Evolutionary conservation across 2,113 vertebrate species (phyloP).

Genomic region (Archocentrus centrarchus): DNA sequence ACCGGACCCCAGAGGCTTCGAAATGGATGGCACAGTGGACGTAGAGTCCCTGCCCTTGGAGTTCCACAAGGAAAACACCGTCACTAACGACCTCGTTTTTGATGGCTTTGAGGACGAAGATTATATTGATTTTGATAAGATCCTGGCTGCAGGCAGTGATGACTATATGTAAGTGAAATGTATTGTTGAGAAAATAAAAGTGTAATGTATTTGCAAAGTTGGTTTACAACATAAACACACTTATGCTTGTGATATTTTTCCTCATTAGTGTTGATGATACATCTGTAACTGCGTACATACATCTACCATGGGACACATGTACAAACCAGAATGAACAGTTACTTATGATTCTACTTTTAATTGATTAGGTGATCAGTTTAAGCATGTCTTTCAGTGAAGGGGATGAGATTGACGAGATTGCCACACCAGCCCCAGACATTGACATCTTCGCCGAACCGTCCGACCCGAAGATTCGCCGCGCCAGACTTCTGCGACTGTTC

Average conservation of each 20-base stretch:
- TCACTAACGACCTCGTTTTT: slow-evolving; percentile 89
- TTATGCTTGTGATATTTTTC: not conserved
- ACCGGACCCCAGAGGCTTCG: slow-evolving; percentile 49
- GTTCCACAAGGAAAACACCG: slow-evolving; percentile 92
- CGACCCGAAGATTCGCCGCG: slow-evolving; percentile 82
- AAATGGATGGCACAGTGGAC: slow-evolving; percentile 45
- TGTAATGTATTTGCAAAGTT: not conserved
- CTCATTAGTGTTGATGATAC: not conserved
- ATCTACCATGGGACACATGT: not conserved
- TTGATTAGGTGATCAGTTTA: not conserved
- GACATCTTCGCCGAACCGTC: slow-evolving; percentile 83
- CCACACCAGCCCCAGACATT: slow-evolving; percentile 75
- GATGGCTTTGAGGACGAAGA: slow-evolving; percentile 89
- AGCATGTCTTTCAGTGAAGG: slow-evolving; percentile 72
- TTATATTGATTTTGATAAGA: slow-evolving; percentile 90
- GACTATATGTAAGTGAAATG: slow-evolving; percentile 77
- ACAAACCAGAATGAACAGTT: not conserved
- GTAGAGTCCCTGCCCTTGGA: slow-evolving; percentile 79
- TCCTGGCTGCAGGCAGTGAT: slow-evolving; percentile 85
- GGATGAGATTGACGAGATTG: slow-evolving; percentile 86
- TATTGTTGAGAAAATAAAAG: not conserved
- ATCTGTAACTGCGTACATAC: not conserved
- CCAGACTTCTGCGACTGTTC: slow-evolving; percentile 90
- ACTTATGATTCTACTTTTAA: not conserved
- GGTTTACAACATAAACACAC: not conserved